These are phyloP conservation scores for Torymus aiolomorphi DNA, from an alignment of 2,888 invertebrate species.

Conservation along the genomic window DNA sequence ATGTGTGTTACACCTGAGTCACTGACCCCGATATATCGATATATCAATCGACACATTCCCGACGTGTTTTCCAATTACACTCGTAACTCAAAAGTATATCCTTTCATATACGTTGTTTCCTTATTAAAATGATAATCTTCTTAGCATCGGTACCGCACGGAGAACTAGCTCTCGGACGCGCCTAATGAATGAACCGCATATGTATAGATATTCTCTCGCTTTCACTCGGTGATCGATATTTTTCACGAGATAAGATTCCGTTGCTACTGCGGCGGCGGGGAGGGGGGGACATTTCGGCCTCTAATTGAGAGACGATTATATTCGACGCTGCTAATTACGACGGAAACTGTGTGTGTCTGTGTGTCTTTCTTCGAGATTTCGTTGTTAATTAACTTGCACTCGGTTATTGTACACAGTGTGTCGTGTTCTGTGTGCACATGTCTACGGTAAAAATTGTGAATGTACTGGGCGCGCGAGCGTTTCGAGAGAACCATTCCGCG, in stretches of 20 bases:
- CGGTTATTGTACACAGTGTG: not conserved
- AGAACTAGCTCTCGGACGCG: not conserved
- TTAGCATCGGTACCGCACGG: no score
- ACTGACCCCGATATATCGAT: no score
- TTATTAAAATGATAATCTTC: no score
- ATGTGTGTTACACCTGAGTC: no score
- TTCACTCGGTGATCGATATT: constrained; percentile 45
- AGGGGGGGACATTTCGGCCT: constrained; percentile 28
- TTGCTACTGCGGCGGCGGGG: not conserved
- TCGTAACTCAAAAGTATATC: no score
- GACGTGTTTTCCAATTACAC: no score
- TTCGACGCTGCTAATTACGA: constrained; percentile 39
- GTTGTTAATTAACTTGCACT: constrained; percentile 24
- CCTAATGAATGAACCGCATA: constrained; percentile 37
- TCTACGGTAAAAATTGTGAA: no score
- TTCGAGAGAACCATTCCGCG: no score
- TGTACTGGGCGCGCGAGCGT: no score
- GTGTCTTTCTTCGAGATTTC: not conserved
- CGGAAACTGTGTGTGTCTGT: not conserved
- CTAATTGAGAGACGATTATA: constrained; percentile 37
- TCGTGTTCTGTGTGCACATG: no score
- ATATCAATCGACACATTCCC: no score
- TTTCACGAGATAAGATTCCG: constrained; percentile 43
- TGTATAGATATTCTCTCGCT: constrained; percentile 43
- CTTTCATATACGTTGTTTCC: no score